phyloP scores from a whole-genome alignment of 2,113 vertebrate genomes.

The Orthochromis malagaraziensis region DNA sequence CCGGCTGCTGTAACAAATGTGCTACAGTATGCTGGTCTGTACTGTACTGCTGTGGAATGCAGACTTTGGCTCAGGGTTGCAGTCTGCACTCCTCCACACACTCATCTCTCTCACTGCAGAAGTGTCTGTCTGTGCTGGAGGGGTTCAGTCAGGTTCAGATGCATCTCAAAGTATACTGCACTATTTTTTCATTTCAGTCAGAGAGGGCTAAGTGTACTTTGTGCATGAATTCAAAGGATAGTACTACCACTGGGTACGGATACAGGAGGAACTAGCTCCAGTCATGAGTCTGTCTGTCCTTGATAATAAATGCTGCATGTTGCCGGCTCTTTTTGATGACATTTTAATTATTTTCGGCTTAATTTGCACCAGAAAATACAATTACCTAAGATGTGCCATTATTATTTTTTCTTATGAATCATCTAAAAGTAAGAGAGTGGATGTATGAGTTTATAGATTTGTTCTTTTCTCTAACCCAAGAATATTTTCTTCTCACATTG shows the following conservation, averaged over 20 bases:
- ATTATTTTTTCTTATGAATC: background rate
- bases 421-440: background rate
- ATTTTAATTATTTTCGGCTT: background rate
- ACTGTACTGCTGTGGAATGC: slow-evolving; percentile 36
- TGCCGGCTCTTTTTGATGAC: background rate
- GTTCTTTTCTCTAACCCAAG: background rate
- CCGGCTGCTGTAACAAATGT: slow-evolving; percentile 69
- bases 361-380: background rate
- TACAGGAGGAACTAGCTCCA: background rate
- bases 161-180: background rate
- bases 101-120: slow-evolving; percentile 17
- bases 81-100: slow-evolving; percentile 40
- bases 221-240: background rate
- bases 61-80: slow-evolving; percentile 55
- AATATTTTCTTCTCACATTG: background rate
- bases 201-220: background rate
- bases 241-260: background rate
- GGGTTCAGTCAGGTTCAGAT: slow-evolving; percentile 29
- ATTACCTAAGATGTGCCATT: background rate
- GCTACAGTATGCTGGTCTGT: slow-evolving; percentile 23
- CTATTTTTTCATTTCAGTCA: background rate
- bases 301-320: background rate
- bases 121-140: slow-evolving; percentile 30
- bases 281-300: background rate
- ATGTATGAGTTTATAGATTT: background rate